These are phyloP conservation scores for Ptychodera flava DNA, from an alignment of 35 echinoderm and acorn worm species.

Conservation along the genomic window DNA sequence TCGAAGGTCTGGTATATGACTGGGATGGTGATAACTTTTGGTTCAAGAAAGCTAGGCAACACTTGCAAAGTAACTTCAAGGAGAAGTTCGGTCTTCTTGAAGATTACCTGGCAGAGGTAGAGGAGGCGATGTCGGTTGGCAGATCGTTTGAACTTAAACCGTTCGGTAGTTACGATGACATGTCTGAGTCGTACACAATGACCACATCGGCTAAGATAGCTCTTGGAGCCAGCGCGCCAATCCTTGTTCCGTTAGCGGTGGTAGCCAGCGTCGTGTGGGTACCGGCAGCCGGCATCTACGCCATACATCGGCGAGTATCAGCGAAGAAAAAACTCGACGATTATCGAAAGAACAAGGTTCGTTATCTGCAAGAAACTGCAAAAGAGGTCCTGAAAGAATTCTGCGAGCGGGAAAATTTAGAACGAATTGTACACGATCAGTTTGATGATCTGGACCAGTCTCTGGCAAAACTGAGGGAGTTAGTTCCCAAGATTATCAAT, in stretches of 20 bases:
- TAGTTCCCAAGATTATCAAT: neutral
- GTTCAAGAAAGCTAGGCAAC: neutral
- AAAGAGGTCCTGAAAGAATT: neutral
- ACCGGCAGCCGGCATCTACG: neutral
- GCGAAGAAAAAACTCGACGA: neutral
- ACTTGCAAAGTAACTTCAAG: neutral
- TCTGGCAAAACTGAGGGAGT: neutral
- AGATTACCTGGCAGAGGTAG: neutral
- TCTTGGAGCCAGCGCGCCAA: neutral
- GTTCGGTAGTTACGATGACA: neutral
- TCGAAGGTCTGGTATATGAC: neutral
- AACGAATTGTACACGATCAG: neutral
- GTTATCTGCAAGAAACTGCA: neutral
- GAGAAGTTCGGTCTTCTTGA: neutral
- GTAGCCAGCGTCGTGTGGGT: neutral
- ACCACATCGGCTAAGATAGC: neutral
- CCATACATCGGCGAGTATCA: neutral
- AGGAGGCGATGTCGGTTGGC: neutral
- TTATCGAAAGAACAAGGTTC: neutral
- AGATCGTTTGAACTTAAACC: neutral
- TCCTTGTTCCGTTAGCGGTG: neutral
- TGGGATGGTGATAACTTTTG: neutral
- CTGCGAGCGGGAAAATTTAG: neutral
- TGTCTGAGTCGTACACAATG: neutral
- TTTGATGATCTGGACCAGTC: neutral